Conservation (phyloP, 2,113 vertebrate species). For the Boulengeromyrus knoepffleri region DNA sequence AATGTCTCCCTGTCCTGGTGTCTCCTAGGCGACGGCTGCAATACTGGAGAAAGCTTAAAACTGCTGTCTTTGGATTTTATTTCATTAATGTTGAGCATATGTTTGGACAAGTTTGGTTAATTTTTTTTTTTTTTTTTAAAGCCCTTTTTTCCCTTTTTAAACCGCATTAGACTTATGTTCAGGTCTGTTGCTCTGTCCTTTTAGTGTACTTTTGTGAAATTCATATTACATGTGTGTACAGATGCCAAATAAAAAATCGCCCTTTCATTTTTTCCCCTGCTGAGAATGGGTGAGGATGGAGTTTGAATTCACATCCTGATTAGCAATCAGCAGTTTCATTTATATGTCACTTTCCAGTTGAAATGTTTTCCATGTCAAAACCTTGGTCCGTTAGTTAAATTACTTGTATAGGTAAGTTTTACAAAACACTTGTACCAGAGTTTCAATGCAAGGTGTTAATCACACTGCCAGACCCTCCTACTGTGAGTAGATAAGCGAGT, state of each 20-base stretch:
- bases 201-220: neutral
- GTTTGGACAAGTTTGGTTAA: neutral
- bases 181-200: neutral
- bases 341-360: neutral
- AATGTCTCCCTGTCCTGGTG: neutral
- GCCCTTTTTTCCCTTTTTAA: neutral
- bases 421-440: conserved; percentile 14
- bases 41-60: conserved; percentile 43
- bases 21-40: conserved; percentile 14
- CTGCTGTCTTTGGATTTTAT: conserved; percentile 51
- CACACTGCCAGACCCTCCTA: conserved; percentile 4
- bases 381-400: neutral
- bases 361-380: neutral
- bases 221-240: neutral
- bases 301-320: neutral
- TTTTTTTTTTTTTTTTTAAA: neutral
- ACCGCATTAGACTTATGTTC: neutral
- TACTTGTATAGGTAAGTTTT: neutral
- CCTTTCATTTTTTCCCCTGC: neutral
- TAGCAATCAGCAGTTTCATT: neutral
- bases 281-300: neutral
- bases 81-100: neutral
- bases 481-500: neutral
- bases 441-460: conserved; percentile 18
- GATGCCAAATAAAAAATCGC: neutral